Evolutionary conservation across 2,888 invertebrate species (phyloP).

Genomic region (Coelinius sp.): DNA sequence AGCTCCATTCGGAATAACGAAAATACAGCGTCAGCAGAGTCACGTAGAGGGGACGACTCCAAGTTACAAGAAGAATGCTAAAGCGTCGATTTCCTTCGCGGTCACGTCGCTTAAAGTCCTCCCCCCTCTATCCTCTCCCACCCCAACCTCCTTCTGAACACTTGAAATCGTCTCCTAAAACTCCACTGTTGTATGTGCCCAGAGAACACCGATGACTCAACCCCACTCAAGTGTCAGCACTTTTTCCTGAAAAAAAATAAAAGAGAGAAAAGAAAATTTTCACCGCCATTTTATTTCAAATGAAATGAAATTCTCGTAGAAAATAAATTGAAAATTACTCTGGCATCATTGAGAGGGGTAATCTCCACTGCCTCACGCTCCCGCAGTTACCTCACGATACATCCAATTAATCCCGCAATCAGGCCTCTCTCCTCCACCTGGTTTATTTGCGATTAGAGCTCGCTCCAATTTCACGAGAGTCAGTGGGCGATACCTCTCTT

Average conservation of each 20-base stretch:
- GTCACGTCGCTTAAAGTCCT: slow-evolving; percentile 45
- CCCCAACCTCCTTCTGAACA: neutral
- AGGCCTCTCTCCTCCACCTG: slow-evolving; percentile 57
- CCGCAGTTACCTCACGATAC: slow-evolving; percentile 53
- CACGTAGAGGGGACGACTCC: slow-evolving; percentile 17
- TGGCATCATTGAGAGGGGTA: neutral
- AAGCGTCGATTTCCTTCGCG: slow-evolving; percentile 44
- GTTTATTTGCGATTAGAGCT: slow-evolving; percentile 59
- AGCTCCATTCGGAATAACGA: slow-evolving; percentile 39
- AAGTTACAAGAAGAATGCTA: slow-evolving; percentile 28
- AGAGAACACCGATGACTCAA: slow-evolving; percentile 22
- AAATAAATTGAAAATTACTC: slow-evolving; percentile 22
- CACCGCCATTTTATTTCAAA: neutral
- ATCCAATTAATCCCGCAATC: slow-evolving; percentile 66
- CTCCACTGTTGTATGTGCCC: neutral
- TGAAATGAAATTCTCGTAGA: slow-evolving; percentile 10
- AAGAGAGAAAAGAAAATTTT: neutral
- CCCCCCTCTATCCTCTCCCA: slow-evolving; percentile 10
- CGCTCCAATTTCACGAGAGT: slow-evolving; percentile 30
- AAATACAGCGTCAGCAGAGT: slow-evolving; percentile 46
- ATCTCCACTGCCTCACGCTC: slow-evolving; percentile 18
- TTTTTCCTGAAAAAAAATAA: slow-evolving; percentile 29
- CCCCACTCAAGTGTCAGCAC: slow-evolving; percentile 45
- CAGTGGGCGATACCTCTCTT: slow-evolving; percentile 21
- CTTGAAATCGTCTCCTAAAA: slow-evolving; percentile 23